phyloP scores from a whole-genome alignment of 1,140 invertebrate species.

The Monomorium pharaonis region DNA sequence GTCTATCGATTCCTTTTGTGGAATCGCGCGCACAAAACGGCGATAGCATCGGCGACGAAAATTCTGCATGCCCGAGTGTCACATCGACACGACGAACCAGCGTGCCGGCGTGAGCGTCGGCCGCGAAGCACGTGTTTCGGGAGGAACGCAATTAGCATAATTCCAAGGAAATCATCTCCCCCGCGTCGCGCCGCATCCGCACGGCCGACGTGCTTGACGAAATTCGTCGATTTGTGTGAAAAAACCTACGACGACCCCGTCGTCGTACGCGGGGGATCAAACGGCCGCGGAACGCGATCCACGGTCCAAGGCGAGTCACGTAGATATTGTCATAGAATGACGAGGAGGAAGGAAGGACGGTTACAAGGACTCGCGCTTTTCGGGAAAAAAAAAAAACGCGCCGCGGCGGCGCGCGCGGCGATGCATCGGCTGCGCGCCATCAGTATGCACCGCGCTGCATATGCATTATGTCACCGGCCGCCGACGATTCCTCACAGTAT shows the following conservation, averaged over 20 bases:
- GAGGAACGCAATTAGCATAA: slow-evolving; percentile 62
- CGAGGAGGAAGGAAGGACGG: not conserved
- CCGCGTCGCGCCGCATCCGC: not conserved
- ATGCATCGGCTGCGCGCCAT: slow-evolving; percentile 1
- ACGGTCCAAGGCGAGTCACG: slow-evolving; percentile 49
- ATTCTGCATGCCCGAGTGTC: slow-evolving; percentile 27
- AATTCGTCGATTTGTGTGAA: slow-evolving; percentile 50
- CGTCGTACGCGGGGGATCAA: slow-evolving; percentile 33
- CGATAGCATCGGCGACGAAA: slow-evolving; percentile 46
- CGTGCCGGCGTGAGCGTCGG: not conserved
- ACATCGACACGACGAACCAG: not conserved
- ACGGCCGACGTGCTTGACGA: not conserved
- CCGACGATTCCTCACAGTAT: slow-evolving; percentile 50
- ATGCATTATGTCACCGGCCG: slow-evolving; percentile 62
- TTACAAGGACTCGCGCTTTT: slow-evolving; percentile 55
- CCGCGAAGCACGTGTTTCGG: slow-evolving; percentile 26
- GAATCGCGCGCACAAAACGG: not conserved
- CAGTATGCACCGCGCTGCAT: slow-evolving; percentile 39
- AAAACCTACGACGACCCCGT: not conserved
- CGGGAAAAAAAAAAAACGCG: too few species aligned
- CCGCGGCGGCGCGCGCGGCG: too few species aligned
- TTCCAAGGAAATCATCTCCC: slow-evolving; percentile 53
- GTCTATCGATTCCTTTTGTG: not conserved
- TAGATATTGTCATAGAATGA: slow-evolving; percentile 37
- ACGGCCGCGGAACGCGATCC: not conserved